These are phyloP conservation scores for Barbus barbus DNA, from an alignment of 2,113 vertebrate species.

Conservation along the genomic window DNA sequence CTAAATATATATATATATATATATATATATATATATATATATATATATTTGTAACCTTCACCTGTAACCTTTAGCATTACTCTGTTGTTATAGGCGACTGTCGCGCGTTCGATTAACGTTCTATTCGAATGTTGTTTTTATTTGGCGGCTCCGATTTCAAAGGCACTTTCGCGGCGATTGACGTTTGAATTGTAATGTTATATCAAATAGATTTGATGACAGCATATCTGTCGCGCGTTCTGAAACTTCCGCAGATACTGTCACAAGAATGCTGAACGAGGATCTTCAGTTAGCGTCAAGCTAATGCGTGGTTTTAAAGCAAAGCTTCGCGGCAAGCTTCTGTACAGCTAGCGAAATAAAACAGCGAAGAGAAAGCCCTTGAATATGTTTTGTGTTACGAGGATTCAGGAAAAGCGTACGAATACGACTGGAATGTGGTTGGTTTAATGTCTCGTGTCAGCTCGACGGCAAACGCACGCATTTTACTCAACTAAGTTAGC, in stretches of 20 bases:
- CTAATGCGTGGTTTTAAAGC: constrained; percentile 46
- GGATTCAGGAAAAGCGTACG: neutral
- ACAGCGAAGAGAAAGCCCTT: neutral
- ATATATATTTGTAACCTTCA: constrained; percentile 38
- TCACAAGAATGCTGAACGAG: constrained; percentile 13
- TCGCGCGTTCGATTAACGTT: neutral
- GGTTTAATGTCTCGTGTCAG: constrained; percentile 17
- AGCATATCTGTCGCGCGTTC: neutral
- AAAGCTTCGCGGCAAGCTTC: neutral
- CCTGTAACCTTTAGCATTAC: constrained; percentile 40
- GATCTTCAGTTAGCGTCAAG: constrained; percentile 31
- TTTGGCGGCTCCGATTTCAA: neutral
- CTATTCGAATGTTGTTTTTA: neutral
- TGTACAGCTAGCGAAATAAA: neutral
- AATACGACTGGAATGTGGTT: too few species aligned
- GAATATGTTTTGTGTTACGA: neutral
- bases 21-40: too few species aligned
- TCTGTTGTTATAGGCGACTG: neutral
- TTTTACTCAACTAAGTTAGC: constrained; percentile 48
- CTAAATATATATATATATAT: too few species aligned
- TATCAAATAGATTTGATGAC: neutral
- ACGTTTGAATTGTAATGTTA: neutral
- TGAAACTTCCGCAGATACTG: constrained; percentile 24
- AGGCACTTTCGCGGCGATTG: neutral
- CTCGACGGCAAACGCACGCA: constrained; percentile 21